Evolutionary conservation across 23 tunicate species (phyloP).

Genomic region (Halocynthia aurantium): DNA sequence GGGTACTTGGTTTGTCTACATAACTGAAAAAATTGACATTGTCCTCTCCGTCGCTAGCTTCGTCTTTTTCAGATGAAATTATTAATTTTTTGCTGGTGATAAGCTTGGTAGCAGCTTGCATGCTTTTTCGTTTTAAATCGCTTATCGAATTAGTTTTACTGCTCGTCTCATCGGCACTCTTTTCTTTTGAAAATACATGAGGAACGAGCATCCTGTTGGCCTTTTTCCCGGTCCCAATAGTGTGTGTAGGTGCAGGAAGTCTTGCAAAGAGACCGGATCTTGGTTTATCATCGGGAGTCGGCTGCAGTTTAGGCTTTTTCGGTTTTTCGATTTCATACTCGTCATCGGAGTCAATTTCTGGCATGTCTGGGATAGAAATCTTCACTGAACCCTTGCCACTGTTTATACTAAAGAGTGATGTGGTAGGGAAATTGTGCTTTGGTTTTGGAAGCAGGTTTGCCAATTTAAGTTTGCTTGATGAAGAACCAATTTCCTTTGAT

Average conservation of each 20-base stretch:
- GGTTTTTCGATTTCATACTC: background rate
- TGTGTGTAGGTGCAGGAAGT: constrained; percentile 80
- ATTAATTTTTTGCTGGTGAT: background rate
- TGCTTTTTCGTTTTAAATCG: constrained; percentile 8
- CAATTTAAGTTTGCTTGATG: background rate
- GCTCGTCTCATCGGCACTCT: background rate
- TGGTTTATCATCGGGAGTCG: background rate
- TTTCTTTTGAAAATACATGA: constrained; percentile 49
- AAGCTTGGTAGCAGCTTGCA: constrained; percentile 17
- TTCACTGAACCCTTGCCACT: background rate
- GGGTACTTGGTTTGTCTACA: constrained; percentile 3
- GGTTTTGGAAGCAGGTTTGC: background rate
- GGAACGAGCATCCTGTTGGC: constrained; percentile 43
- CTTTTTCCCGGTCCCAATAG: constrained; percentile 45
- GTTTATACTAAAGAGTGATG: background rate
- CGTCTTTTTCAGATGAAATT: constrained; percentile 10
- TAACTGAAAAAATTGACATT: constrained; percentile 13
- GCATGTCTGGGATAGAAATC: constrained; percentile 20
- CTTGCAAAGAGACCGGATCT: constrained; percentile 72
- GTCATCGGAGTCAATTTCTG: constrained; percentile 22
- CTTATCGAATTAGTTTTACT: constrained; percentile 1
- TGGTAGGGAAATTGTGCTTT: background rate
- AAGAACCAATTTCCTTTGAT: background rate
- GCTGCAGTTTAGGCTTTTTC: background rate
- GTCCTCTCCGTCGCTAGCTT: constrained; percentile 10